A percentile compares a stretch with the other conserved stretches of the same genome.
Evolutionary conservation across 2,113 vertebrate genomes (phyloP).

Genomic region (Lamprotornis superbus): DNA sequence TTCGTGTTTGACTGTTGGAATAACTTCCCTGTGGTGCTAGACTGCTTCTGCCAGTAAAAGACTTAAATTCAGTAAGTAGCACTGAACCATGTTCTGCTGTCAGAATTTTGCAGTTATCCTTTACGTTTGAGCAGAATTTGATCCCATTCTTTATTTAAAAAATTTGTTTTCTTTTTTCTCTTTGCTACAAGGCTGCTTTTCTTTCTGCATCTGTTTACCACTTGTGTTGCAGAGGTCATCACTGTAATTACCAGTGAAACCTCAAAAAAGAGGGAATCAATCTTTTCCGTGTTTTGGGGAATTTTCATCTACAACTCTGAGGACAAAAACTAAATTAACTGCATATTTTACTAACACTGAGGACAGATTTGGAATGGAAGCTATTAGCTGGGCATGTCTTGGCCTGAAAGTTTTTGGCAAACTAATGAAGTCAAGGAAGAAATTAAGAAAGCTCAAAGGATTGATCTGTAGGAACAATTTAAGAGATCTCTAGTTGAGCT

Average conservation of each 20-base stretch:
- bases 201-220: not conserved
- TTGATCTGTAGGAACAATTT: not conserved
- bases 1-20: not conserved
- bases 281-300: not conserved
- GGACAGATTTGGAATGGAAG: not conserved
- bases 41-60: not conserved
- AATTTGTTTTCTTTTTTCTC: not conserved
- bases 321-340: not conserved
- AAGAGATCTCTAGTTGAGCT: not conserved
- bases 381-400: not conserved
- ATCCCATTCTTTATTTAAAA: not conserved
- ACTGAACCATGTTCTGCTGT: not conserved
- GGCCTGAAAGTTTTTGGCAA: constrained; percentile 12
- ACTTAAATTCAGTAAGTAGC: not conserved
- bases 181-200: not conserved
- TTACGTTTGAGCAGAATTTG: not conserved
- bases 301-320: not conserved
- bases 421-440: not conserved
- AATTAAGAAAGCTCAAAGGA: not conserved
- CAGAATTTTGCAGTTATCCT: not conserved
- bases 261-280: not conserved
- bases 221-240: not conserved
- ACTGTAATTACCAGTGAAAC: not conserved
- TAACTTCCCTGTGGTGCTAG: not conserved
- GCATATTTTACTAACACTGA: not conserved